Evolutionary conservation across 2,888 invertebrate genomes (phyloP), one percentile per base, ranked within the genome.

Genomic region (Athalia rosae): DNA sequence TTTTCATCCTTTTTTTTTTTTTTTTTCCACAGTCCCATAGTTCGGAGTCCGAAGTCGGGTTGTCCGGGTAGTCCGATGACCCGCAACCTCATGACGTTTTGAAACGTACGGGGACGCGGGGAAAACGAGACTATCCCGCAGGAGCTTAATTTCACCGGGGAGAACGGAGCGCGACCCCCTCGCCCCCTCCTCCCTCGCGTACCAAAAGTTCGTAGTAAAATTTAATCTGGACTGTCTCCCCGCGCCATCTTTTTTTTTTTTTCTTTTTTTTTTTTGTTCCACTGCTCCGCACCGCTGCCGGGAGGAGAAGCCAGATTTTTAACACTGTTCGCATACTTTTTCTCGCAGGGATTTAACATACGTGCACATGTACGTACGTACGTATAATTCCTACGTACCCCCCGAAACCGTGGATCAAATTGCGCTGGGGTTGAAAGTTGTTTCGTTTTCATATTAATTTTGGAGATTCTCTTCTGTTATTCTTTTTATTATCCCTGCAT

Each of bases 121-220:
- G 7, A 67, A 67, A 53, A 9, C 48, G 67, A 15, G 28, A 67
- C 67, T 53, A 48, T 67, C 67, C n/a, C 67, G 45, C 13, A 71
- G 45, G 69, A 71, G 69, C 69, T 71, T 71, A 71, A 71, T 71
- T 71, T 71, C 50, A 71, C 58, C 69, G 56, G 69, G 69, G 69
- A 71, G 69, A 71, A 71, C 69, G 56, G 69, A 71, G 50, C 58
- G 71, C 69, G 58, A 71, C 43, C 58, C 62, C 67, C n/a, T n/a
- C n/a, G n/a, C n/a, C n/a, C n/a, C n/a, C n/a, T n/a, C n/a, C n/a
- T n/a, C n/a, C n/a, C n/a, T n/a, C 28, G 28, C 69, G 69, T 58
- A 58, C 56, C 69, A 71, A 58, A 71, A 71, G 69, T 71, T 71
- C 50, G 58, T 58, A 71, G 69, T 71, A 58, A 71, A 71, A 71